Evolutionary conservation across 2,888 invertebrate genomes (phyloP).

Genomic region (Dermolepida albohirtum): DNA sequence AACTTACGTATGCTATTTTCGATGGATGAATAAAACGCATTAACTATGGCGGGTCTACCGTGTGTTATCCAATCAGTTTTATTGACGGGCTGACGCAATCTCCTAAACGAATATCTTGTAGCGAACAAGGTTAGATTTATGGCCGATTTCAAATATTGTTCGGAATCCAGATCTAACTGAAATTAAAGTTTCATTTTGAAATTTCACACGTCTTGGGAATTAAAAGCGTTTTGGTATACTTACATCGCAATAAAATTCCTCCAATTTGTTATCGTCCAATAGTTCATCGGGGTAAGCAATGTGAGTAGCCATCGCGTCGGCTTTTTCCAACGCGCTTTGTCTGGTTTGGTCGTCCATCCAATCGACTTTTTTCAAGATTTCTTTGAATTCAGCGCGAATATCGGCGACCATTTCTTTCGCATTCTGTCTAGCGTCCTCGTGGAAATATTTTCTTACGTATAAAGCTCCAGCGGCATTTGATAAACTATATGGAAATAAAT

Average conservation of each 20-base stretch:
- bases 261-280: conserved; percentile 82
- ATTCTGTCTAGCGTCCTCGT: conserved; percentile 84
- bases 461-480: conserved; percentile 84
- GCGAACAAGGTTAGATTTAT: conserved; percentile 84
- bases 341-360: conserved; percentile 95
- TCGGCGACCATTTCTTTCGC: conserved; percentile 90
- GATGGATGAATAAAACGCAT: conserved; percentile 87
- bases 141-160: conserved; percentile 80
- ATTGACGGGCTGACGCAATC: conserved; percentile 82
- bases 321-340: conserved; percentile 80
- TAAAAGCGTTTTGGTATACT: conserved; percentile 55
- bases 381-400: conserved; percentile 84
- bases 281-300: conserved; percentile 95
- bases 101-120: conserved; percentile 82
- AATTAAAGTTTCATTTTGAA: conserved; percentile 46
- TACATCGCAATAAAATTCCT: conserved; percentile 81
- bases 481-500: conserved; percentile 67
- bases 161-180: conserved; percentile 77
- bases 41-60: conserved; percentile 85
- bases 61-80: conserved; percentile 89
- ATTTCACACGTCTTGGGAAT: neutral
- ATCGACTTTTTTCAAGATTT: conserved; percentile 81
- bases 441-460: conserved; percentile 89
- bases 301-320: conserved; percentile 85
- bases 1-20: conserved; percentile 90